Conservation (phyloP, 2,888 invertebrate species). For the Hydroisotoma schaefferi region DNA sequence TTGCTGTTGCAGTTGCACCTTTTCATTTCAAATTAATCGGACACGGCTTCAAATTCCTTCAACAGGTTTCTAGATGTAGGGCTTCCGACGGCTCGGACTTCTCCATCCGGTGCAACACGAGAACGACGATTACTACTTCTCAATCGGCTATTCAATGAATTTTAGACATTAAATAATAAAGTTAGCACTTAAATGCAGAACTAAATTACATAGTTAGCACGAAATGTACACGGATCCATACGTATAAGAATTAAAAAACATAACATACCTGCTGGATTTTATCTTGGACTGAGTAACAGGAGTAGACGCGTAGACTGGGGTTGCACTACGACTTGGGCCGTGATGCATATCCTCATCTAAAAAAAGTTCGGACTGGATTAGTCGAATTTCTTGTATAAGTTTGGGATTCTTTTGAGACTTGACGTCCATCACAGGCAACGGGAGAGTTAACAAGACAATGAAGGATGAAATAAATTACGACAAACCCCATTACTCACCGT, state of each 20-base stretch:
- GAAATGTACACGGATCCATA: not conserved
- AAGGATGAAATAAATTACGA: not conserved
- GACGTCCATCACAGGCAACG: not conserved
- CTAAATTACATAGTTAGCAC: no score
- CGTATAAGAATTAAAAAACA: not conserved
- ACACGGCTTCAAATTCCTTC: constrained; percentile 47
- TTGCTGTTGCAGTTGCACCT: not conserved
- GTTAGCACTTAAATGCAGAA: no score
- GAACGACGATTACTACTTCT: constrained; percentile 35
- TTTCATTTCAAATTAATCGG: constrained; percentile 30
- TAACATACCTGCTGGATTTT: constrained; percentile 36
- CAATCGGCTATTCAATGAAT: constrained; percentile 26
- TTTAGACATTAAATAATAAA: not conserved
- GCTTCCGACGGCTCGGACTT: constrained; percentile 27
- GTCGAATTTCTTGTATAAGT: not conserved
- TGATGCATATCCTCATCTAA: constrained; percentile 32
- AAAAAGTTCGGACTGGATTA: not conserved
- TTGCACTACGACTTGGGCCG: constrained; percentile 19
- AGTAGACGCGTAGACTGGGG: constrained; percentile 46
- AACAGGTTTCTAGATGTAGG: constrained; percentile 46
- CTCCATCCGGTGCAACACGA: constrained; percentile 20
- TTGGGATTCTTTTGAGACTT: not conserved
- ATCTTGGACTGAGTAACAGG: constrained; percentile 42
- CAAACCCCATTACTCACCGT: constrained; percentile 32
- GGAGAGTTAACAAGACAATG: not conserved